Base-by-base conservation (phyloP, 37 sponge, comb jelly and placozoan genomes). In the Beroe ovata region DNA sequence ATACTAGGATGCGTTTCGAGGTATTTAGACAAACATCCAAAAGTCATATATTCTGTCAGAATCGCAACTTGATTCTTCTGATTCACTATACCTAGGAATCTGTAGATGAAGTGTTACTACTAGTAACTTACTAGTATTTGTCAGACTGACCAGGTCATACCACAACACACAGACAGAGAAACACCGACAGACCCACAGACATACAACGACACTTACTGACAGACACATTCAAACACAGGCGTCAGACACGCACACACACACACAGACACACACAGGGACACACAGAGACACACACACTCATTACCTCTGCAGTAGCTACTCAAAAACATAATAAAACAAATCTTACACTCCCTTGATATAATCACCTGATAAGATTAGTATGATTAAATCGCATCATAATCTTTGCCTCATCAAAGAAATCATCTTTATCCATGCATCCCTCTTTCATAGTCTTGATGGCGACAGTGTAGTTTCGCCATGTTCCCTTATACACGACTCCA, bases 341-440 rank as follows among this genome's bases (percentile, higher is more conserved):
- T n/a, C n/a, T n/a, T n/a, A n/a, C n/a, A n/a, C n/a, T n/a, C n/a
- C n/a, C n/a, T n/a, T n/a, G n/a, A n/a, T n/a, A n/a, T n/a, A n/a
- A n/a, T 69, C 28, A 77, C 84, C 84, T 77, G 39, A 77, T 36
- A 11, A 77, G 33, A 23, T 77, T 77, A 8, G 84, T 19, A 40
- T 77, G 84, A 23, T 77, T 77, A 25, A 77, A 77, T 4, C 54
- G 35, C 84, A 77, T 77, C 84, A 77, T 77, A 22, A 77, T 77
- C 54, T 77, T 77, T 23, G 84, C 84, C 84, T 77, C 84, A 77
- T 77, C 84, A 25, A 36, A 77, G 84, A 77, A 77, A 42, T 77
- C 84, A 1, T 77, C 84, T 23, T 42, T 36, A 36, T 77, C 33
- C 84, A 77, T 42, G 41, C 54, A 77, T 16, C 84, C 84, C 54